These are phyloP conservation scores for Lasioglossum villosulum DNA, from an alignment of 2,888 invertebrate genomes.

Conservation along the genomic window DNA sequence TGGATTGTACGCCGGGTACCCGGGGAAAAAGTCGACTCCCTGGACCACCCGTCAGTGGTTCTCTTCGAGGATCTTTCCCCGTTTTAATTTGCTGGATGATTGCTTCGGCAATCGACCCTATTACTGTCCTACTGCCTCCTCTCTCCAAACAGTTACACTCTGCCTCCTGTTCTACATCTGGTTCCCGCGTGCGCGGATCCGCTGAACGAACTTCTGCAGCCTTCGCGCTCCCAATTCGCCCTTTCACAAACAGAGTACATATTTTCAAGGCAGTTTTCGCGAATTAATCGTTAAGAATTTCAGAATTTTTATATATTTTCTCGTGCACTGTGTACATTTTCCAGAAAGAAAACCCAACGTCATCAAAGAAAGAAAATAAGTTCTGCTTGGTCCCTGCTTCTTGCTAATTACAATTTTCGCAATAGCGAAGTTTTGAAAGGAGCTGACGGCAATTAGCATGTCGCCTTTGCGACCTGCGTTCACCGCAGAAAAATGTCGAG, in stretches of 20 bases:
- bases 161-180: background rate
- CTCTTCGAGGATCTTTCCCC: background rate
- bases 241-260: no score
- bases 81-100: constrained; percentile 11
- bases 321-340: no score
- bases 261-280: no score
- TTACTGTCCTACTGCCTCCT: background rate
- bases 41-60: background rate
- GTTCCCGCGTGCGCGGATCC: background rate
- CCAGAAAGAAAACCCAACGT: no score
- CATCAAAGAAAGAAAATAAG: background rate
- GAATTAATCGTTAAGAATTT: no score
- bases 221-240: no score
- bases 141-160: background rate
- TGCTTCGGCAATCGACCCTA: background rate
- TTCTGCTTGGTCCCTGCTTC: background rate
- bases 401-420: background rate
- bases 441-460: background rate
- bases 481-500: background rate
- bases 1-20: background rate
- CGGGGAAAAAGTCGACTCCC: constrained; percentile 2
- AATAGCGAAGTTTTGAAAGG: background rate
- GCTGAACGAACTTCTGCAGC: background rate
- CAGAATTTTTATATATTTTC: no score
- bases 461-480: background rate